Percentiles rank a stretch among this genome's conserved stretches.
Evolutionary conservation across 2,888 invertebrate genomes (phyloP).

Genomic region (Tenodera sinensis): DNA sequence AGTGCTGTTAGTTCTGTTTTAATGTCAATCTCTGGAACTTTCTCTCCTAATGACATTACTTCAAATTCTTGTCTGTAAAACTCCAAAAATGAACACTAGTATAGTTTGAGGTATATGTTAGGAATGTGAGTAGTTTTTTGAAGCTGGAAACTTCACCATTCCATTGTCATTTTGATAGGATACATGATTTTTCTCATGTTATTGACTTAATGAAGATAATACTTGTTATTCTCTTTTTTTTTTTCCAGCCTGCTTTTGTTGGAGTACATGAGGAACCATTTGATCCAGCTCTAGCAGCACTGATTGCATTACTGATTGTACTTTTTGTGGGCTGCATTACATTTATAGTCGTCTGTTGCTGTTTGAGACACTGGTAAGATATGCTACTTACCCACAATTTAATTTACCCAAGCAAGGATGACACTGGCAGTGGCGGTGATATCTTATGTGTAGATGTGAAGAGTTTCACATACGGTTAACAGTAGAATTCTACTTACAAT

Average conservation of each 20-base stretch:
- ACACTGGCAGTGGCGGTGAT: too few relatives aligned
- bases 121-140: too few relatives aligned
- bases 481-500: background rate
- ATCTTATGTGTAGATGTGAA: background rate
- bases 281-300: conserved; percentile 79
- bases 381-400: background rate
- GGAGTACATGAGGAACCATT: conserved; percentile 69
- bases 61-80: too few relatives aligned
- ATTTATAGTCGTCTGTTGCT: conserved; percentile 82
- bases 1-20: too few relatives aligned
- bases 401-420: background rate
- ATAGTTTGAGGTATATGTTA: too few relatives aligned
- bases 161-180: too few relatives aligned
- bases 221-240: background rate
- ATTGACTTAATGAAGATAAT: too few relatives aligned
- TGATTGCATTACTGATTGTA: conserved; percentile 80
- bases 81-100: too few relatives aligned
- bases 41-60: too few relatives aligned
- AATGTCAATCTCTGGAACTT: too few relatives aligned
- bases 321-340: conserved; percentile 82
- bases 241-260: conserved; percentile 57
- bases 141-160: too few relatives aligned
- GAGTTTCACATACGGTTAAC: background rate
- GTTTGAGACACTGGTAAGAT: conserved; percentile 76
- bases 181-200: too few relatives aligned